Conservation (phyloP, 2,888 invertebrate genomes). For the Thymelicus sylvestris region DNA sequence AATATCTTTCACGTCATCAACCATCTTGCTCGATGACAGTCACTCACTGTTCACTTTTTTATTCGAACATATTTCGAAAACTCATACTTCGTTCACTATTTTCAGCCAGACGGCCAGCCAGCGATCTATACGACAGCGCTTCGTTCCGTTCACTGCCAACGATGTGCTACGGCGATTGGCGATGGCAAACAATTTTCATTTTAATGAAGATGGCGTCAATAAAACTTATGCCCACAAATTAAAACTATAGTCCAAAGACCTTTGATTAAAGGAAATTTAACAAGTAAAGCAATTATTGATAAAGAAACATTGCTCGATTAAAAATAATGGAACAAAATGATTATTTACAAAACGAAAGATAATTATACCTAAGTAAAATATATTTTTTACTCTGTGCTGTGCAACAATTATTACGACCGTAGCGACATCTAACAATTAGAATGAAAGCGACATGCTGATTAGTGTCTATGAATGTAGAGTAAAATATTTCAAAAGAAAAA, state of each 20-base stretch:
- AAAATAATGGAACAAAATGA: background rate
- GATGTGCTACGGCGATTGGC: constrained; percentile 60
- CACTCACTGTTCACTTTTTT: constrained; percentile 83
- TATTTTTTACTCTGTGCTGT: constrained; percentile 3
- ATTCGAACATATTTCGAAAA: constrained; percentile 84
- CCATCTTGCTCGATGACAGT: constrained; percentile 84
- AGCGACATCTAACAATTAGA: background rate
- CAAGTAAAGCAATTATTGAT: background rate
- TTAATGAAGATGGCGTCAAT: constrained; percentile 59
- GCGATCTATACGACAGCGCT: constrained; percentile 82
- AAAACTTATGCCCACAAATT: constrained; percentile 35
- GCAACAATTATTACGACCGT: background rate
- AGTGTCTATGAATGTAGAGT: background rate
- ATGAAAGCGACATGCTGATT: background rate
- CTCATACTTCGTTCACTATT: constrained; percentile 84
- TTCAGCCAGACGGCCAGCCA: constrained; percentile 79
- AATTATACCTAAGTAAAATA: background rate
- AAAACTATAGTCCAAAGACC: background rate
- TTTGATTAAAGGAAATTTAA: background rate
- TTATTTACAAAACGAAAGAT: background rate
- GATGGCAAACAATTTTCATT: constrained; percentile 47
- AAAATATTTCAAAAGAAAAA: too few relatives aligned
- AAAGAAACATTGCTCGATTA: background rate
- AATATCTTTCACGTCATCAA: constrained; percentile 83
- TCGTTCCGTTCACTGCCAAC: constrained; percentile 82